Evolutionary conservation across 2,113 vertebrate genomes (phyloP).

Genomic region (Acanthochromis polyacanthus): DNA sequence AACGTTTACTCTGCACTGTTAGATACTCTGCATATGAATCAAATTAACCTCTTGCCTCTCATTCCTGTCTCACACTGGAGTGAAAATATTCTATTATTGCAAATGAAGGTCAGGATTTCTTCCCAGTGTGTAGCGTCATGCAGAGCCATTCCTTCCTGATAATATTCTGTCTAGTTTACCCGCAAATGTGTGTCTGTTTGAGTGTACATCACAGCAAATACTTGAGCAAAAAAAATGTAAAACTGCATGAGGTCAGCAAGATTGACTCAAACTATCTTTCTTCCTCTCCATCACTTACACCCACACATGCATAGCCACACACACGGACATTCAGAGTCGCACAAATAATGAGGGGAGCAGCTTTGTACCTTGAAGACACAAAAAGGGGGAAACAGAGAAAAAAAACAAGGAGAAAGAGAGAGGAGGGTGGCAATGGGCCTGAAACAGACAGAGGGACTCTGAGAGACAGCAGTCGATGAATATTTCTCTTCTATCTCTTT

Average conservation of each 20-base stretch:
- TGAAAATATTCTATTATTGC: not conserved
- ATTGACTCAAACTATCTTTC: slow-evolving; percentile 43
- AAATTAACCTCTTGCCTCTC: slow-evolving; percentile 38
- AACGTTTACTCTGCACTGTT: slow-evolving; percentile 15
- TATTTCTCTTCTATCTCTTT: slow-evolving; percentile 72
- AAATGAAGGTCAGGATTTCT: not conserved
- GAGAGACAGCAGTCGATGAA: slow-evolving; percentile 55
- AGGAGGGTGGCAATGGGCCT: slow-evolving; percentile 25
- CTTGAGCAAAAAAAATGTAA: slow-evolving; percentile 20
- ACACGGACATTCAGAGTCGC: slow-evolving; percentile 14
- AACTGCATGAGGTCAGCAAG: slow-evolving; percentile 53
- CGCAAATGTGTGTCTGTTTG: not conserved
- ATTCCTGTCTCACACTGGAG: not conserved
- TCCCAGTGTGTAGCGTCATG: not conserved
- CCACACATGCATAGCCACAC: not conserved
- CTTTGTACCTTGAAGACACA: slow-evolving; percentile 69
- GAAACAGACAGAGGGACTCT: slow-evolving; percentile 42
- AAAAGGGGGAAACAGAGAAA: slow-evolving; percentile 25
- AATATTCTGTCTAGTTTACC: not conserved
- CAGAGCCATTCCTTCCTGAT: not conserved
- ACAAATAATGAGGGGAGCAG: slow-evolving; percentile 49
- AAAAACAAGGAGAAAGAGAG: slow-evolving; percentile 23
- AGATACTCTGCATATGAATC: slow-evolving; percentile 17
- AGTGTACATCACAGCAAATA: not conserved
- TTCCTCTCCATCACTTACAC: slow-evolving; percentile 8